These are phyloP conservation scores for Campylomormyrus numenius DNA, from an alignment of 2,113 vertebrate species.

Conservation along the genomic window DNA sequence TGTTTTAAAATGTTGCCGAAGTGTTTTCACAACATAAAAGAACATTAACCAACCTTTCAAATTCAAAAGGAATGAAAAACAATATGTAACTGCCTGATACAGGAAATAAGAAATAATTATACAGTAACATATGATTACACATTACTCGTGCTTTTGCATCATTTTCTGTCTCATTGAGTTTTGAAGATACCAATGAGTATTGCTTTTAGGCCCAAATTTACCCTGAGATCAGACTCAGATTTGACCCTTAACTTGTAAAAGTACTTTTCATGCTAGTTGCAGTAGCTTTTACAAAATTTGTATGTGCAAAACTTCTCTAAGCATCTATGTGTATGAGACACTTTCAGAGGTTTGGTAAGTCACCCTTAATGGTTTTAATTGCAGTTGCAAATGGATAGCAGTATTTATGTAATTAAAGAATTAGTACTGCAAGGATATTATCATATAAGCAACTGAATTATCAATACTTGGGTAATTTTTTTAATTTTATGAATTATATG, in stretches of 20 bases:
- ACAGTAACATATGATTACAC: not conserved
- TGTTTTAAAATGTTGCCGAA: not conserved
- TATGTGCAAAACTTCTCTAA: not conserved
- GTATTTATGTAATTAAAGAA: not conserved
- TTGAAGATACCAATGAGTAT: not conserved
- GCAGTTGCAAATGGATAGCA: not conserved
- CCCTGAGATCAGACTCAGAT: not conserved
- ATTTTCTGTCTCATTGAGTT: not conserved
- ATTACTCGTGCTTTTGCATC: not conserved
- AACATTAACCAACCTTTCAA: not conserved
- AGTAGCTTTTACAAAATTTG: not conserved
- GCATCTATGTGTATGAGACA: not conserved
- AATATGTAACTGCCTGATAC: not conserved
- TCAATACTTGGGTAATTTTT: not conserved
- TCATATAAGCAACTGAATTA: not conserved
- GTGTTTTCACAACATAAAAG: not conserved
- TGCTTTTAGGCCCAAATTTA: not conserved
- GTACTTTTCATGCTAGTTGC: not conserved
- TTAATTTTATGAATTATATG: no score
- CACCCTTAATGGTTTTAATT: not conserved
- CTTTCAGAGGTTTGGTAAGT: not conserved
- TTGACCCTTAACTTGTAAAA: not conserved
- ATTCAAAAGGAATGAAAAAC: not conserved
- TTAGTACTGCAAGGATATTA: not conserved
- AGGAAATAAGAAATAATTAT: not conserved